A percentile compares a stretch with the other conserved stretches of the same genome.
Evolutionary conservation across 2,797 vertebrate genomes (phyloP).

Genomic region (Myiotriccus ornatus): DNA sequence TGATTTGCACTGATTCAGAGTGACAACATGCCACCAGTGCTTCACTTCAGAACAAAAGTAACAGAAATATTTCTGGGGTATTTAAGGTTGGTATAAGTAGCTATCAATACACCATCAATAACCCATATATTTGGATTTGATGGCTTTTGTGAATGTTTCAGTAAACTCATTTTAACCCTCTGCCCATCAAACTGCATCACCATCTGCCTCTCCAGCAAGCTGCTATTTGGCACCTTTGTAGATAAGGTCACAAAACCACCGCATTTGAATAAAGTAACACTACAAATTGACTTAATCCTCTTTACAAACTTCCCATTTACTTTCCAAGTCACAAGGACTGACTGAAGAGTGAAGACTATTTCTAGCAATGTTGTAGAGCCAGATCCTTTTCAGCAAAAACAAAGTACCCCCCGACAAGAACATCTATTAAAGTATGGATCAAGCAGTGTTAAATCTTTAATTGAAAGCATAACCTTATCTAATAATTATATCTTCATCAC

Average conservation of each 20-base stretch:
- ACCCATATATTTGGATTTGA: not conserved
- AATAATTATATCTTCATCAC: not conserved
- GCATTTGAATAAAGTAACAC: not conserved
- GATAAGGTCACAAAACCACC: not conserved
- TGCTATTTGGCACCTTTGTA: not conserved
- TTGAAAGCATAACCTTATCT: not conserved
- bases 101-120: not conserved
- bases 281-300: not conserved
- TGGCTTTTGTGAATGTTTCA: not conserved
- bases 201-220: not conserved
- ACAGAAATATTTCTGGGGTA: not conserved
- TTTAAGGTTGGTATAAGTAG: not conserved
- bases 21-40: not conserved
- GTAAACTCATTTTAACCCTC: not conserved
- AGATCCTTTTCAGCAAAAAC: not conserved
- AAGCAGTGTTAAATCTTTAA: not conserved
- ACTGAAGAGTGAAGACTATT: not conserved
- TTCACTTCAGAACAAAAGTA: not conserved
- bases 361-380: not conserved
- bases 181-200: not conserved
- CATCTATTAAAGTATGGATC: not conserved
- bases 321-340: not conserved
- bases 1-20: not conserved
- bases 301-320: not conserved
- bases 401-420: not conserved